These are phyloP conservation scores for Protaetia brevitarsis DNA, from an alignment of 1,140 invertebrate species.

Conservation along the genomic window DNA sequence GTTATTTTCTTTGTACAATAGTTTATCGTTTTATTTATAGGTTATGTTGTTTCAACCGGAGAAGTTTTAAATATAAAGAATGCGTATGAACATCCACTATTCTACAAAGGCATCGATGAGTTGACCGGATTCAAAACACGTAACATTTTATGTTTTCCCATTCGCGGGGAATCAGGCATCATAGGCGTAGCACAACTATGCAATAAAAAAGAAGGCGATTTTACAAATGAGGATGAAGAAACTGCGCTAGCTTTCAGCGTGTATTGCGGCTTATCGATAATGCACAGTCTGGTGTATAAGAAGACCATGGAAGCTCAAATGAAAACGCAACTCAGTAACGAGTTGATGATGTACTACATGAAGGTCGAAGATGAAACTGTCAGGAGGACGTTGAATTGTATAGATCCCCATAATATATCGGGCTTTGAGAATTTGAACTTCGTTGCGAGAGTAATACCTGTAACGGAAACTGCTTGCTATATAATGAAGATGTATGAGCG, in stretches of 20 bases:
- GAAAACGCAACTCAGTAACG: slow-evolving; percentile 73
- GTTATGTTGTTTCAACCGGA: slow-evolving; percentile 73
- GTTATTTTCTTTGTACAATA: too few relatives aligned
- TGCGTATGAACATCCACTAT: slow-evolving; percentile 73
- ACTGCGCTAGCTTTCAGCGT: slow-evolving; percentile 78
- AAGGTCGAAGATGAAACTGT: slow-evolving; percentile 52
- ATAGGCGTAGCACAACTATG: slow-evolving; percentile 85
- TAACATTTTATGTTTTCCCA: slow-evolving; percentile 83
- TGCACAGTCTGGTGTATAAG: slow-evolving; percentile 78
- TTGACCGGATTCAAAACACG: slow-evolving; percentile 73
- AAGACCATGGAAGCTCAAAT: slow-evolving; percentile 76
- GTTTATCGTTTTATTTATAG: slow-evolving; percentile 1
- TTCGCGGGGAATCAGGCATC: slow-evolving; percentile 73
- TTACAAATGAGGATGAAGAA: slow-evolving; percentile 80
- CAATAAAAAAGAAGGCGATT: slow-evolving; percentile 76
- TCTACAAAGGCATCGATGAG: slow-evolving; percentile 72
- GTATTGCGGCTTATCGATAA: slow-evolving; percentile 82
- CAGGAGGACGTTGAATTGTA: slow-evolving; percentile 52
- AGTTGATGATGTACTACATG: slow-evolving; percentile 84
- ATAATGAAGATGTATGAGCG: slow-evolving; percentile 66
- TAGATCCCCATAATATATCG: slow-evolving; percentile 53
- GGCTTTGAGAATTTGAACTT: slow-evolving; percentile 58
- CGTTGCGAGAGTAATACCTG: slow-evolving; percentile 54
- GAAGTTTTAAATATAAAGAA: slow-evolving; percentile 71
- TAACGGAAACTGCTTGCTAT: slow-evolving; percentile 59